phyloP scores from a whole-genome alignment of 2,113 vertebrate genomes.

The Oryzias melastigma region DNA sequence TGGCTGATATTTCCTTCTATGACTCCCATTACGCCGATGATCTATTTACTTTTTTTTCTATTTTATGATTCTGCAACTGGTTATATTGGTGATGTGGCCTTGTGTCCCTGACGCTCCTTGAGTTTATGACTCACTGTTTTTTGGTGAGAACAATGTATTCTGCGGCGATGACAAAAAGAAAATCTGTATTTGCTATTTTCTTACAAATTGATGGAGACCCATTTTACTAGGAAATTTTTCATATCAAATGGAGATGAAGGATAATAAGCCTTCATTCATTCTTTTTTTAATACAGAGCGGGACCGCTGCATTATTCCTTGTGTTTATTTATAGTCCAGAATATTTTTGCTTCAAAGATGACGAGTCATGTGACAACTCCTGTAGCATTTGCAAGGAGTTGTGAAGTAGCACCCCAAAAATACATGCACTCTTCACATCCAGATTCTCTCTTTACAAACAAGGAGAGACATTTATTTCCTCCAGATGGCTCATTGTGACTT shows the following conservation, averaged over 20 bases:
- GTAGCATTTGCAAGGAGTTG: slow-evolving; percentile 17
- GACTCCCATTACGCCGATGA: no score
- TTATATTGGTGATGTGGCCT: slow-evolving; percentile 35
- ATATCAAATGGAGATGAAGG: slow-evolving; percentile 11
- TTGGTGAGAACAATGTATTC: slow-evolving; percentile 16
- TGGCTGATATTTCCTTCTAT: no score
- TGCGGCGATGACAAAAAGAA: background rate
- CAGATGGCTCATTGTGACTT: slow-evolving; percentile 11
- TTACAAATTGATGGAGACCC: no score
- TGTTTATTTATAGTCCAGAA: slow-evolving; percentile 41
- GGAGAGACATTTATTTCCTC: slow-evolving; percentile 27
- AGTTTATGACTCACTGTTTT: slow-evolving; percentile 49
- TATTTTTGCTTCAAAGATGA: slow-evolving; percentile 43
- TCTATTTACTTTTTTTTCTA: no score
- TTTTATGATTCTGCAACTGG: background rate
- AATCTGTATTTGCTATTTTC: no score
- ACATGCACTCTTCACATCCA: background rate
- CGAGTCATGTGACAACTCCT: slow-evolving; percentile 26
- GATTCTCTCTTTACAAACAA: slow-evolving; percentile 9
- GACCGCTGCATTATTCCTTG: slow-evolving; percentile 14
- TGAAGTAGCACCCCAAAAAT: slow-evolving; percentile 11
- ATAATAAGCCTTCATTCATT: slow-evolving; percentile 45
- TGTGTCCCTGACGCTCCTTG: slow-evolving; percentile 12
- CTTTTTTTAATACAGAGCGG: slow-evolving; percentile 25
- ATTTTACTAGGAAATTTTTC: no score